These are phyloP conservation scores for Sprattus sprattus DNA, from an alignment of 2,113 vertebrate genomes.

Conservation along the genomic window DNA sequence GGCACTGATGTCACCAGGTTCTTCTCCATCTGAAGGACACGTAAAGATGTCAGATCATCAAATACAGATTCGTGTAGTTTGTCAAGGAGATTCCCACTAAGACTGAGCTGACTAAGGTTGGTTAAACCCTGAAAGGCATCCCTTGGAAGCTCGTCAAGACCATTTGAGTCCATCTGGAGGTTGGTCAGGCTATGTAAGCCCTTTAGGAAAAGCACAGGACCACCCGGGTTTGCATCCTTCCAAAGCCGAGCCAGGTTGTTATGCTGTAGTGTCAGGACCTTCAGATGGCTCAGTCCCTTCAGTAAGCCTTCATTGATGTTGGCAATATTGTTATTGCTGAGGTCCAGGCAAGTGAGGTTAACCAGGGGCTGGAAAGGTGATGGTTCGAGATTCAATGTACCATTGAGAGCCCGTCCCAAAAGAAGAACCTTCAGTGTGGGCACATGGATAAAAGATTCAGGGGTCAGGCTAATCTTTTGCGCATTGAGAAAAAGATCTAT, in stretches of 20 bases:
- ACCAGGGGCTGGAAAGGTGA: constrained; percentile 80
- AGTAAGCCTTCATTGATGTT: constrained; percentile 78
- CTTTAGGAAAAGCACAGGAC: constrained; percentile 84
- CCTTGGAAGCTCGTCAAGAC: constrained; percentile 88
- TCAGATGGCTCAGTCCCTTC: constrained; percentile 75
- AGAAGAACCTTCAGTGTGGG: constrained; percentile 77
- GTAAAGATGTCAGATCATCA: constrained; percentile 74
- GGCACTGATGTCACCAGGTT: constrained; percentile 87
- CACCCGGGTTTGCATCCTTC: constrained; percentile 84
- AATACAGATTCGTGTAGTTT: constrained; percentile 78
- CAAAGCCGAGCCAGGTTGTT: constrained; percentile 93
- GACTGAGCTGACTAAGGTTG: constrained; percentile 71
- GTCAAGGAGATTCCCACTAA: constrained; percentile 83
- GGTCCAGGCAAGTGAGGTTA: constrained; percentile 82
- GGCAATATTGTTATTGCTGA: constrained; percentile 95
- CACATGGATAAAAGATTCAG: constrained; percentile 75
- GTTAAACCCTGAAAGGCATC: constrained; percentile 73
- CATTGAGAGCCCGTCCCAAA: constrained; percentile 76
- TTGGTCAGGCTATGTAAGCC: constrained; percentile 62
- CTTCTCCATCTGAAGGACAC: constrained; percentile 79
- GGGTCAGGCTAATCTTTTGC: constrained; percentile 69
- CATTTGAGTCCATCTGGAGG: constrained; percentile 85
- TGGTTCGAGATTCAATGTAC: constrained; percentile 66
- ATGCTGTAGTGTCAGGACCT: constrained; percentile 85
- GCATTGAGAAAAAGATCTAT: constrained; percentile 84